These are phyloP conservation scores for Drepanosiphum platanoidis DNA, from an alignment of 2,888 invertebrate species.

Conservation along the genomic window DNA sequence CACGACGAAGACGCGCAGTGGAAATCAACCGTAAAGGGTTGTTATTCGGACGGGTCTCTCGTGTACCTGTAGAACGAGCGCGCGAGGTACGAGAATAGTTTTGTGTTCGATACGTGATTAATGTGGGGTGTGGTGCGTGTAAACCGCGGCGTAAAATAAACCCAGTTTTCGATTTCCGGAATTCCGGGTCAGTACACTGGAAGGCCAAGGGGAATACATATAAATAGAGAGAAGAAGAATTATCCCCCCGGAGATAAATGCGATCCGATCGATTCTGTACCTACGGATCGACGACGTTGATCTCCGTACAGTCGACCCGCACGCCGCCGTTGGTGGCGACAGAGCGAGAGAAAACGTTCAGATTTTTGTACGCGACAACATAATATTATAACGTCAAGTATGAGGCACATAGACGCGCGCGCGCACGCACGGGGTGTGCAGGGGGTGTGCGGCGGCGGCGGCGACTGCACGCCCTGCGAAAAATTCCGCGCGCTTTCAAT, in stretches of 20 bases:
- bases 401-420: no score
- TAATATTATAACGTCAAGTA: background rate
- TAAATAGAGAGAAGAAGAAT: background rate
- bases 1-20: background rate
- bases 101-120: conserved; percentile 31
- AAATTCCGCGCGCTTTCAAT: no score
- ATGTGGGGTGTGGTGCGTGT: no score
- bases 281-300: background rate
- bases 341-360: background rate
- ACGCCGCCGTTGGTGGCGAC: background rate
- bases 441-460: no score
- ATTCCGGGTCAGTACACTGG: conserved; percentile 32
- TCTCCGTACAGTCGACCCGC: background rate
- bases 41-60: conserved; percentile 7
- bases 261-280: background rate
- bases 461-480: no score
- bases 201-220: conserved; percentile 9
- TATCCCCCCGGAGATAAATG: background rate
- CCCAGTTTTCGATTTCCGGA: conserved; percentile 30
- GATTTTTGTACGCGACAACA: background rate
- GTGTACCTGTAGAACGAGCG: no score
- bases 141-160: background rate
- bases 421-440: no score
- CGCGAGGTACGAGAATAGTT: no score
- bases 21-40: conserved; percentile 41